Conservation (phyloP, 2,797 vertebrate species). For the Cichlasoma orientale region DNA sequence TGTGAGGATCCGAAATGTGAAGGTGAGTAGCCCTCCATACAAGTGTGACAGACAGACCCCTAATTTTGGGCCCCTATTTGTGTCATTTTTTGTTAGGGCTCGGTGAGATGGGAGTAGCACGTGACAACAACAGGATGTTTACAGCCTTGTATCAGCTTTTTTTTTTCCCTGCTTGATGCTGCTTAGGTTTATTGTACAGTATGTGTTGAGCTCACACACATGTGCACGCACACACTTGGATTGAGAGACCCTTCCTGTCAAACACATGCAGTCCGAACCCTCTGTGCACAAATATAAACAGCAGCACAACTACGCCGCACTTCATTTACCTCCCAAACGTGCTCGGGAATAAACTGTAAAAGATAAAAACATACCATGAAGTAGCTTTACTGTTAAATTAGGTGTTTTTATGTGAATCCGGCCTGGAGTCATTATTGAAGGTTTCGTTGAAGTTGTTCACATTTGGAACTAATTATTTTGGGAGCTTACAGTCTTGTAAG, state of each 20-base stretch:
- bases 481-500: slow-evolving; percentile 26
- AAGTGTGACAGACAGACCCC: neutral
- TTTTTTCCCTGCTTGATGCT: slow-evolving; percentile 52
- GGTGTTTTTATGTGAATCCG: neutral
- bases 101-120: slow-evolving; percentile 5
- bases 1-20: slow-evolving; percentile 88
- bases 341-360: neutral
- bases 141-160: slow-evolving; percentile 54
- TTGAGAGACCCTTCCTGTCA: slow-evolving; percentile 19
- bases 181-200: slow-evolving; percentile 66
- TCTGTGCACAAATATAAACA: slow-evolving; percentile 10
- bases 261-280: slow-evolving; percentile 23
- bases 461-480: slow-evolving; percentile 48
- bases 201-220: slow-evolving; percentile 21
- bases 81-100: neutral
- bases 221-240: neutral
- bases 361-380: neutral
- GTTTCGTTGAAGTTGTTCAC: slow-evolving; percentile 3
- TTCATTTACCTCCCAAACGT: neutral
- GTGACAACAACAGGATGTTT: slow-evolving; percentile 76
- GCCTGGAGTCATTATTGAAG: neutral
- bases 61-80: neutral
- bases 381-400: neutral
- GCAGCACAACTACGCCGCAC: neutral
- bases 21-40: slow-evolving; percentile 81